phyloP scores from a whole-genome alignment of 2,888 invertebrate species.

The Acrobeloides nanus region DNA sequence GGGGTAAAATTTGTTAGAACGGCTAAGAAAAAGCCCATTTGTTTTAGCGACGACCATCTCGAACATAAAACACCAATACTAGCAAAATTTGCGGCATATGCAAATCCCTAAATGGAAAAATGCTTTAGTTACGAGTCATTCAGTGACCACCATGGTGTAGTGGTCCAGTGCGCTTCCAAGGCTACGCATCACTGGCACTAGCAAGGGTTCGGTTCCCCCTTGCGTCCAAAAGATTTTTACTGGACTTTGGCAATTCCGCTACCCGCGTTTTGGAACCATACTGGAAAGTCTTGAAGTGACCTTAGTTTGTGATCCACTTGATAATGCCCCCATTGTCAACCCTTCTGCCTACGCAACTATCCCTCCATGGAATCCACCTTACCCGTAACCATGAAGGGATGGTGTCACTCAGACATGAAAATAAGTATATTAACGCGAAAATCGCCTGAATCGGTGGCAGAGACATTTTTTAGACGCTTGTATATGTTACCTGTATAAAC shows the following conservation, averaged over 20 bases:
- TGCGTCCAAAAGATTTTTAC: constrained; percentile 1
- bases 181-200: not conserved
- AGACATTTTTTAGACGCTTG: too few species aligned
- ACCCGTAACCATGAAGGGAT: too few species aligned
- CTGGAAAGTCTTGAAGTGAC: not conserved
- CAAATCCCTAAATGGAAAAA: constrained; percentile 14
- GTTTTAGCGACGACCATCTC: constrained; percentile 38
- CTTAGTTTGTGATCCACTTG: not conserved
- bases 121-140: not conserved
- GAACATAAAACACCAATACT: constrained; percentile 19
- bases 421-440: too few species aligned
- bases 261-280: not conserved
- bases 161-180: not conserved
- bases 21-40: constrained; percentile 37
- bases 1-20: constrained; percentile 41
- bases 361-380: not conserved
- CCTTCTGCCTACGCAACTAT: not conserved
- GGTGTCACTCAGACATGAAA: too few species aligned
- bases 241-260: not conserved
- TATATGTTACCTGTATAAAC: constrained; percentile 23
- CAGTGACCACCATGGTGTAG: not conserved
- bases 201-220: not conserved
- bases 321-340: not conserved
- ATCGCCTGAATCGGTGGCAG: too few species aligned
- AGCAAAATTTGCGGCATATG: constrained; percentile 24